Evolutionary conservation across 2,113 vertebrate genomes (phyloP), one percentile per base, ranked within the genome.

Genomic region (Chelonoidis abingdonii): DNA sequence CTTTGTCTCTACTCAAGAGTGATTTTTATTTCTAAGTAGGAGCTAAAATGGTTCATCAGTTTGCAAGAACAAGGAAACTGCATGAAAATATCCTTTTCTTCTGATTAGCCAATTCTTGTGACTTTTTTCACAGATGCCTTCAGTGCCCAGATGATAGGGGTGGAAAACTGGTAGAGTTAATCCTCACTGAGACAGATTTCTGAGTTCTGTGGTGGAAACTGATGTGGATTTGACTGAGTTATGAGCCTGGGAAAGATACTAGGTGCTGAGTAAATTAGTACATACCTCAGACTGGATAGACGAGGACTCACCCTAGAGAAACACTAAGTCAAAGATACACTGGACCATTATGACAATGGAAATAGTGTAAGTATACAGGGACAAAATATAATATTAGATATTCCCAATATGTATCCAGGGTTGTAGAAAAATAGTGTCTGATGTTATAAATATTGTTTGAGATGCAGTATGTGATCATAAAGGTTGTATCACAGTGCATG

Each of bases 151-250:
- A 94, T 95, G 95, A 91, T 93, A 95, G 93, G 95, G 96, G 97
- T 97, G 96, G 95, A 97, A 95, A 97, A 95, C 91, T 1, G 80
- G 87, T 91, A 91, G 93, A 97, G 93, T 95, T 96, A 97, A 96
- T 97, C 95, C 97, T 94, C 91, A 89, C 94, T 89, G 93, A 95
- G 96, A 95, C 97, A 97, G 93, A 92, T 93, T 95, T 96, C 65
- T 69, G 62, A 8, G 62, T n/a, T 69, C 62, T n/a, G 17, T 16
- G 7, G 87, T 95, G 88, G 95, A 88, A 80, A 31, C 57, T 75
- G 90, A 80, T 93, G 57, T 94, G 94, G 93, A 81, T 97, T 94
- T 83, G 93, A 76, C 72, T 76, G 72, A 41, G 10, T 41, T 25
- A 13, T 27, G 72, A 76, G 72, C 22, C n/a, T 75, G 22, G n/a